Evolutionary conservation across 2,888 invertebrate genomes (phyloP).

Genomic region (Rotaria magnacalcarata): DNA sequence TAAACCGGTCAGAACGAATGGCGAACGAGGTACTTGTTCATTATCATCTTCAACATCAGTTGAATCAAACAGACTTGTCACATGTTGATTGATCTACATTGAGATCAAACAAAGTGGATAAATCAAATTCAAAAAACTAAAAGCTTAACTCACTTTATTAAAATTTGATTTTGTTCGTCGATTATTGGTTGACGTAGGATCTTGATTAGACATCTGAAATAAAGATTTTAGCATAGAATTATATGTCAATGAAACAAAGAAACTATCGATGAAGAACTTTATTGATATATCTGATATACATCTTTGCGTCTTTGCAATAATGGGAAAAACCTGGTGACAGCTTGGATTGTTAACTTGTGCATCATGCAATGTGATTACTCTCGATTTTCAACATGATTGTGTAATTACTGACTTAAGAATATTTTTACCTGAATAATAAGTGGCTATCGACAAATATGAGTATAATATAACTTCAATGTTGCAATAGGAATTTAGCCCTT

Average conservation of each 20-base stretch:
- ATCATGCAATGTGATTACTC: not conserved
- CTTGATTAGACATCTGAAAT: conserved; percentile 11
- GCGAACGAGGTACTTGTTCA: conserved; percentile 23
- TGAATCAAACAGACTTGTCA: not conserved
- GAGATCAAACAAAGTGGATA: not conserved
- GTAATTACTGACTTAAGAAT: not conserved
- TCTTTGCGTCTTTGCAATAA: not conserved
- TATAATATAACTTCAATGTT: not conserved
- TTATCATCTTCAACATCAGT: not conserved
- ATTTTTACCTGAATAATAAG: too few relatives aligned
- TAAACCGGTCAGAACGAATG: conserved; percentile 14
- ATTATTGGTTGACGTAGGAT: not conserved
- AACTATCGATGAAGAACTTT: too few relatives aligned
- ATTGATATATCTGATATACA: too few relatives aligned
- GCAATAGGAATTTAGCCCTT: not conserved
- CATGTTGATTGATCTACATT: not conserved
- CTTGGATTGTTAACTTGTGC: too few relatives aligned
- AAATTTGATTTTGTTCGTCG: not conserved
- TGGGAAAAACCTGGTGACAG: not conserved
- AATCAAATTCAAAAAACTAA: not conserved
- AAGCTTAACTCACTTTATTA: not conserved
- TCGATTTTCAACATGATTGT: not conserved
- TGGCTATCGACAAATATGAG: not conserved
- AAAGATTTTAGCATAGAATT: not conserved
- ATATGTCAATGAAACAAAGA: too few relatives aligned